phyloP scores from a whole-genome alignment of 2,888 invertebrate species.

The Julus scandinavius region DNA sequence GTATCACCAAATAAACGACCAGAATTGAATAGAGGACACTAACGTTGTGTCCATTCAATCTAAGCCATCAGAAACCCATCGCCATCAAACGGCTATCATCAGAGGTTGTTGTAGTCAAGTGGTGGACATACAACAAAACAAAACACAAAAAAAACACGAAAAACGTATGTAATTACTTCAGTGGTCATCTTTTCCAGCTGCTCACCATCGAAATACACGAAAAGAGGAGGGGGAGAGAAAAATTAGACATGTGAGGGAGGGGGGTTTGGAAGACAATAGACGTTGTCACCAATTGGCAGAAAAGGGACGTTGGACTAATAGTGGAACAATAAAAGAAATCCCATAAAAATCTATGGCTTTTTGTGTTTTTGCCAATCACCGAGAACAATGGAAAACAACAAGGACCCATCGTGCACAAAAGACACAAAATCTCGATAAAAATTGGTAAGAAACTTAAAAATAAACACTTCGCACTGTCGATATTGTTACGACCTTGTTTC shows the following conservation, averaged over 20 bases:
- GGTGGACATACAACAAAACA: background rate
- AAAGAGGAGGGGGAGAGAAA: constrained; percentile 4
- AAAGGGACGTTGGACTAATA: background rate
- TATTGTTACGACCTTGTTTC: background rate
- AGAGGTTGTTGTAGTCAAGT: background rate
- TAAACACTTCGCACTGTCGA: background rate
- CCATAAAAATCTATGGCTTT: background rate
- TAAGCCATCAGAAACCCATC: background rate
- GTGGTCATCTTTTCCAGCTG: constrained; percentile 24
- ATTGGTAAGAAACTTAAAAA: background rate
- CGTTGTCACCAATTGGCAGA: too few species aligned
- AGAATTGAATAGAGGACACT: constrained; percentile 13
- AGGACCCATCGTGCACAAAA: background rate
- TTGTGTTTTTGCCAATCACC: background rate
- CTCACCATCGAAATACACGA: background rate
- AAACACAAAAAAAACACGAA: background rate
- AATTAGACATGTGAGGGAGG: background rate
- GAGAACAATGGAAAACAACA: background rate
- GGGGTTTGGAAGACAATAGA: background rate
- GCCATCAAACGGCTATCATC: background rate
- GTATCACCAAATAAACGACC: background rate
- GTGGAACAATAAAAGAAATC: background rate
- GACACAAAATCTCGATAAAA: background rate
- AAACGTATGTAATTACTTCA: background rate
- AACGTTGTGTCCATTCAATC: constrained; percentile 1